Base-by-base conservation (phyloP, 2,888 invertebrate genomes). In the Thymelicus sylvestris region DNA sequence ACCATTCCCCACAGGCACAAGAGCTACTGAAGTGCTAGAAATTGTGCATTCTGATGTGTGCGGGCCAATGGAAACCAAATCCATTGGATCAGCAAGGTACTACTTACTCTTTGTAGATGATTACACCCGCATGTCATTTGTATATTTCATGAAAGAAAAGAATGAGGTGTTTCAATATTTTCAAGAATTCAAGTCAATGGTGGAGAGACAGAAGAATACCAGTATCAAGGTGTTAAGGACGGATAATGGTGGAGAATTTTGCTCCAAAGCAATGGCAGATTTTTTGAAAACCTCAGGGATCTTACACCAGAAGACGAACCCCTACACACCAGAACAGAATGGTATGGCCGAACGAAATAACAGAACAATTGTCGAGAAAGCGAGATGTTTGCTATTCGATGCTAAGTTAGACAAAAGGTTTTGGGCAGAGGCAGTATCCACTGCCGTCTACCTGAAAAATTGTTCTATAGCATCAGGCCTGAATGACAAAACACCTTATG, bases 101-200 rank as follows among this genome's bases (percentile, higher is more conserved):
- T 78, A 73, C 72, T 69, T 83, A 2, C 74, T 79, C 0, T 84
- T 85, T 70, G 75, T 83, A 1, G 84, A 86, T 74, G 82, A 86
- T 71, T 75, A 67, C 62, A 60, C 76, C 52, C 50, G 73, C 57
- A 59, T 59, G 57, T 15, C 44, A 47, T 59, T 47, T 59, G 57
- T 59, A 24, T 66, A 66, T 57, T 66, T 66, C 41, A 8, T 77
- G 1, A 74, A 75, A 41, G 41, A 47, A 2, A 74, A 74, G 66
- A 59, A 48, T 74, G 65, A 74, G 66, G 70, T 65, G 24, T 66
- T 72, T 4, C n/a, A 71, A 7, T 50, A 31, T 13, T 75, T 77
- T 41, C 73, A 74, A 52, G 60, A 55, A 31, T 73, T 66, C 48
- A 65, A 72, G 47, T 7, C 50, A 0, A 19, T 72, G 61, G 74